A percentile compares a stretch with the other conserved stretches of the same genome.
phyloP scores from a whole-genome alignment of 92 coral and sea anemone genomes.

The Zoanthus sociatus region DNA sequence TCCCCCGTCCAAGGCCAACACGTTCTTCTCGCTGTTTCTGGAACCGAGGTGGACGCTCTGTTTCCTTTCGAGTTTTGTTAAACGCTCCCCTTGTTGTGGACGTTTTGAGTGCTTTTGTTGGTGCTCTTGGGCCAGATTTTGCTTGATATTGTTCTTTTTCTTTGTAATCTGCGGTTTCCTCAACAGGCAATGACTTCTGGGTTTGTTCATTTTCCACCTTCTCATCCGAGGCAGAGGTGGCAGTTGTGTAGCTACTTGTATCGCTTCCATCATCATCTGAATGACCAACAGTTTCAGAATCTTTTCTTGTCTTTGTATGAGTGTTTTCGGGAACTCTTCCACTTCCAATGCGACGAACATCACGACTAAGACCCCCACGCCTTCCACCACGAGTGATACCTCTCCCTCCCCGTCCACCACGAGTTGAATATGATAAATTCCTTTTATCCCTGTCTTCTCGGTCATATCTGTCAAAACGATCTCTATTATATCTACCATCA shows the following conservation, averaged over 20 bases:
- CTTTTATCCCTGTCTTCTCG: conserved; percentile 25
- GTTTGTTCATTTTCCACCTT: conserved; percentile 57
- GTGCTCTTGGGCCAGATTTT: conserved; percentile 46
- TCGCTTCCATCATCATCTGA: conserved; percentile 89
- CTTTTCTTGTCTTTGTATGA: conserved; percentile 55
- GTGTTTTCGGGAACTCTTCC: conserved; percentile 74
- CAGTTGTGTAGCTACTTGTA: conserved; percentile 86
- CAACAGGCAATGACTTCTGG: conserved; percentile 40
- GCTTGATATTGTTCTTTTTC: conserved; percentile 49
- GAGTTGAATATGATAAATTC: conserved; percentile 48
- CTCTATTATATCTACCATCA: conserved; percentile 35
- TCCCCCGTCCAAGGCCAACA: conserved; percentile 76
- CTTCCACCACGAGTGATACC: conserved; percentile 68
- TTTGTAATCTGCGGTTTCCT: conserved; percentile 53
- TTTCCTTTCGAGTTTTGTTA: conserved; percentile 74
- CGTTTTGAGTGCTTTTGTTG: conserved; percentile 64
- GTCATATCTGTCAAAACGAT: conserved; percentile 59
- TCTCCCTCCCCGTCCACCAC: conserved; percentile 77
- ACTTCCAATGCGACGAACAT: conserved; percentile 81
- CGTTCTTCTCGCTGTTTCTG: conserved; percentile 93
- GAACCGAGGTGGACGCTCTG: conserved; percentile 97
- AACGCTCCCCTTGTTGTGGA: conserved; percentile 66
- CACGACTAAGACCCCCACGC: conserved; percentile 67
- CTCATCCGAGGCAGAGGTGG: conserved; percentile 95
- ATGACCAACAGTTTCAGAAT: conserved; percentile 71